A percentile compares a stretch with the other conserved stretches of the same genome.
Evolutionary conservation across 2,888 invertebrate species (phyloP).

Genomic region (Gastrophysa polygoni): DNA sequence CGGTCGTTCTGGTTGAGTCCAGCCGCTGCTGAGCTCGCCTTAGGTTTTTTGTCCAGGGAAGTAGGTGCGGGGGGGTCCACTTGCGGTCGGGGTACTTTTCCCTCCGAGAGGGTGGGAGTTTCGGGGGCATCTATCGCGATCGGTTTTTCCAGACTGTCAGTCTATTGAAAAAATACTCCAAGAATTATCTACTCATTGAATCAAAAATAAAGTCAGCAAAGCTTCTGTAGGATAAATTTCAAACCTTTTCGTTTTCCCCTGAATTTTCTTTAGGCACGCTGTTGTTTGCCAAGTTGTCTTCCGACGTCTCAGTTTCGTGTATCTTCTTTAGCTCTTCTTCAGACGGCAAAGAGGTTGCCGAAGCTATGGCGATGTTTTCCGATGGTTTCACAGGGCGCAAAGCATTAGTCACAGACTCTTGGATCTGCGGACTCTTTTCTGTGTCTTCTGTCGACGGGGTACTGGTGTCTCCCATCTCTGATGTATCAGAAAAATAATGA

Average conservation of each 20-base stretch:
- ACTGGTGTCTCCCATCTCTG: constrained; percentile 19
- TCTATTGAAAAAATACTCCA: not conserved
- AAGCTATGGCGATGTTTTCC: constrained; percentile 12
- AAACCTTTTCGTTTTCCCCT: not conserved
- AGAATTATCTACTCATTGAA: no score
- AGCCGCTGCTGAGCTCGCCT: constrained; percentile 19
- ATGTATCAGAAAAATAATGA: no score
- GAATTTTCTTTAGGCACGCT: not conserved
- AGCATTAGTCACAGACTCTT: constrained; percentile 8
- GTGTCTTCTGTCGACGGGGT: not conserved
- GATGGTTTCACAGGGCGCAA: constrained; percentile 12
- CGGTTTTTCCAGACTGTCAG: not conserved
- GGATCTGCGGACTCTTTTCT: constrained; percentile 1
- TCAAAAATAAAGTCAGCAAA: no score
- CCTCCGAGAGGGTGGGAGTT: not conserved
- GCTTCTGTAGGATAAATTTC: no score
- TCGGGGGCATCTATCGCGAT: not conserved
- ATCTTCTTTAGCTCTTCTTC: constrained; percentile 6
- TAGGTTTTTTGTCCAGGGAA: constrained; percentile 9
- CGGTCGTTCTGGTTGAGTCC: constrained; percentile 21
- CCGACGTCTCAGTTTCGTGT: not conserved
- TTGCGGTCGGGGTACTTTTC: not conserved
- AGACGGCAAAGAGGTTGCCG: not conserved
- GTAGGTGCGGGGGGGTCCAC: not conserved
- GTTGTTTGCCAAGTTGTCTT: constrained; percentile 13